phyloP scores from a whole-genome alignment of 2,113 vertebrate species.

The Sminthopsis crassicaudata region DNA sequence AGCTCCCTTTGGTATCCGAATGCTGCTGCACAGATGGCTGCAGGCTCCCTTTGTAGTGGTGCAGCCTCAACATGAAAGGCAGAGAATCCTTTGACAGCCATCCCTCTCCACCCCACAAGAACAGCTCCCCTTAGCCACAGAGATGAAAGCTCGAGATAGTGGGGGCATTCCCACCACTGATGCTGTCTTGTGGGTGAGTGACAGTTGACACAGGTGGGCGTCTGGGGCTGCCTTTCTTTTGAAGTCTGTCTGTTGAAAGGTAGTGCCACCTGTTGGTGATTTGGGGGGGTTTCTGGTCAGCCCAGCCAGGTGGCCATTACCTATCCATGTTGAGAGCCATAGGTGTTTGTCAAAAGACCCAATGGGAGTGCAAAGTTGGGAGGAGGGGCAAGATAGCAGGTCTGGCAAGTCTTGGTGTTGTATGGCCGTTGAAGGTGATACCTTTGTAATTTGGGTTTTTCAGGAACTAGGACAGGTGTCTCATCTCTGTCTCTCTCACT shows the following conservation, averaged over 20 bases:
- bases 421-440: conserved; percentile 24
- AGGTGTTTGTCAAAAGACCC: background rate
- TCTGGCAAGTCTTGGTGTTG: background rate
- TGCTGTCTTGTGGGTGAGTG: conserved; percentile 86
- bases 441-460: conserved; percentile 49
- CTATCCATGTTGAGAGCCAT: conserved; percentile 72
- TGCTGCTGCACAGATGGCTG: background rate
- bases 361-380: background rate
- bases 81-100: conserved; percentile 28
- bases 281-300: background rate
- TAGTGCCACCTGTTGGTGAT: conserved; percentile 8
- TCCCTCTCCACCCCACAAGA: conserved; percentile 78
- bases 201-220: conserved; percentile 89
- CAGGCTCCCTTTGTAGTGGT: fast-evolving
- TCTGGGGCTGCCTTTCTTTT: conserved; percentile 44
- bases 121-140: conserved; percentile 82
- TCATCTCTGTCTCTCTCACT: background rate
- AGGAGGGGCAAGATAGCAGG: conserved; percentile 13
- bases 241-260: conserved; percentile 59
- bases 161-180: conserved; percentile 86
- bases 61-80: background rate
- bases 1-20: background rate
- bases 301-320: conserved; percentile 70
- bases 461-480: background rate
- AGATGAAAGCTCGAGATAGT: conserved; percentile 78